Percentiles rank a stretch among this genome's conserved stretches.
Evolutionary conservation across 2,888 invertebrate genomes (phyloP).

Genomic region (Platynereis dumerilii): DNA sequence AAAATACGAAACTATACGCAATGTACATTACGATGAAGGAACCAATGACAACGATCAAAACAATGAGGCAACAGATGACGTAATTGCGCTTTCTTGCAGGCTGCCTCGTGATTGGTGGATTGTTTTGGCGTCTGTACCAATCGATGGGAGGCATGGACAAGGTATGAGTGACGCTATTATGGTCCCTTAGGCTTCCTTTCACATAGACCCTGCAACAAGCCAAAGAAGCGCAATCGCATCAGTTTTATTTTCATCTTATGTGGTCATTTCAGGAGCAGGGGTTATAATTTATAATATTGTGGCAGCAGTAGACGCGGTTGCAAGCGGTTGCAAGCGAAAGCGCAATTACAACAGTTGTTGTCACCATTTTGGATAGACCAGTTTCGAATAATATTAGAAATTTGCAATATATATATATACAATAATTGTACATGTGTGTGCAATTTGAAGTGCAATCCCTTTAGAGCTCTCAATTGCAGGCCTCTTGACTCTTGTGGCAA

Average conservation of each 20-base stretch:
- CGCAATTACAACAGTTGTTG: too few species aligned
- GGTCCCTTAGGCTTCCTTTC: constrained; percentile 18
- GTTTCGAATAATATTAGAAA: too few species aligned
- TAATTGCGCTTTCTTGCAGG: constrained; percentile 16
- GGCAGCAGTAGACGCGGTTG: too few species aligned
- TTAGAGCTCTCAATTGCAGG: too few species aligned
- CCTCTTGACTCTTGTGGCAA: too few species aligned
- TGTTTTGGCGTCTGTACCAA: constrained; percentile 19
- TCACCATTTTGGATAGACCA: too few species aligned
- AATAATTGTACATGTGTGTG: too few species aligned
- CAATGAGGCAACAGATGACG: constrained; percentile 15
- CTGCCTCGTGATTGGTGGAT: constrained; percentile 19
- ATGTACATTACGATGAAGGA: constrained; percentile 22
- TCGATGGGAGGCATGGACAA: constrained; percentile 23
- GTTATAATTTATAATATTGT: too few species aligned
- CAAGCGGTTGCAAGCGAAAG: too few species aligned
- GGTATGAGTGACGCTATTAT: constrained; percentile 4
- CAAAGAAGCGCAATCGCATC: background rate
- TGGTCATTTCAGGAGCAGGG: background rate
- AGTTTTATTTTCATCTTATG: background rate
- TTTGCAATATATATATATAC: too few species aligned
- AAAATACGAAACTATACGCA: background rate
- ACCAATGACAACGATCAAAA: constrained; percentile 13
- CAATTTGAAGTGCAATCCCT: too few species aligned
- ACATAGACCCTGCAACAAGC: constrained; percentile 17